Base-by-base conservation (phyloP, 2,113 vertebrate species). In the Sylvicapra grimmia region DNA sequence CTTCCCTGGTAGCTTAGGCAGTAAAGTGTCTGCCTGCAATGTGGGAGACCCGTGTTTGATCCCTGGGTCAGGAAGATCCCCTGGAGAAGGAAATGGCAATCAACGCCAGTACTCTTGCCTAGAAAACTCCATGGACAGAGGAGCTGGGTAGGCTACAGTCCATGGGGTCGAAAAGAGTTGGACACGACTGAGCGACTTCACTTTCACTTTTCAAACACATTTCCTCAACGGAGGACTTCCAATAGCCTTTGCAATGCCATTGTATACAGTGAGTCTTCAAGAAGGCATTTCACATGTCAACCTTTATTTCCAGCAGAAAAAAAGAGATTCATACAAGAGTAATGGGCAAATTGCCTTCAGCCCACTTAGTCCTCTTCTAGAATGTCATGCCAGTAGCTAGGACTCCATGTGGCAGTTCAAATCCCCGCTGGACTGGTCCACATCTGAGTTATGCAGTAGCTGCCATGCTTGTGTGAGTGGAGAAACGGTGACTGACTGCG, bases 381-480 rank as follows among this genome's bases (percentile, higher is more conserved):
- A 54, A 68, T 12, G 61, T 31, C 31, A 80, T 0, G 13, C 54
- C 14, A 19, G 65, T 59, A 44, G n/a, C 36, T 36, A 49, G 8
- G 33, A 31, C 10, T 31, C 10, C 0, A 2, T 1, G 14, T 1
- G 9, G 89, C 21, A 33, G 21, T n/a, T 77, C 4, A 1, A 3
- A 8, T 14, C 40, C 56, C 51, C 1, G 68, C 36, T 4, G 21
- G 19, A 33, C 6, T 23, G 83, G n/a, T 56, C 27, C 9, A 53
- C 23, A 29, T 5, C 7, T 7, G 11, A 65, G 31, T 15, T 33
- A 16, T 16, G 40, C 1, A 36, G 40, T 4, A 18, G 21, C 58
- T 8, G 13, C 23, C 47, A 16, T 4, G 16, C 40, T 31, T 19
- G 36, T 47, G 3, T 1, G 11, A 53, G 8, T 8, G 25, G 53